Conservation (phyloP, 2,888 invertebrate genomes). For the Drosophila picticornis region DNA sequence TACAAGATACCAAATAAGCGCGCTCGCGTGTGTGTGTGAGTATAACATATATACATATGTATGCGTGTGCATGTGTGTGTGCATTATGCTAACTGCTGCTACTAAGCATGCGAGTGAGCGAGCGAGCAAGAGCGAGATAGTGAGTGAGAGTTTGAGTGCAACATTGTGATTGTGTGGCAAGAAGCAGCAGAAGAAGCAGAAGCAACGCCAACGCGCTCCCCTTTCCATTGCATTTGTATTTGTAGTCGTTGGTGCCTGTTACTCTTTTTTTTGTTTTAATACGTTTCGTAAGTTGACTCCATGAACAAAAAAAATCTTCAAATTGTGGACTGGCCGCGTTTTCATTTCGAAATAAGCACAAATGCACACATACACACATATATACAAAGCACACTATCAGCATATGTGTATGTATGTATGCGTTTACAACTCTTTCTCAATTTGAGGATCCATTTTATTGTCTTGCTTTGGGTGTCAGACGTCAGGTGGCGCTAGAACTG, state of each 20-base stretch:
- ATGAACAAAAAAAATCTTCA: slow-evolving; percentile 49
- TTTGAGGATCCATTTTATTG: slow-evolving; percentile 51
- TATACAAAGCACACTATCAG: slow-evolving; percentile 14
- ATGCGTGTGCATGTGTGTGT: slow-evolving; percentile 41
- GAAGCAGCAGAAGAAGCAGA: slow-evolving; percentile 42
- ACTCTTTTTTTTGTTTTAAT: slow-evolving; percentile 40
- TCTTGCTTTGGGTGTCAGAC: slow-evolving; percentile 43
- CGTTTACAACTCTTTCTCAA: slow-evolving; percentile 48
- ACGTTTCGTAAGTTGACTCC: slow-evolving; percentile 57
- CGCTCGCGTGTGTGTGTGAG: slow-evolving; percentile 53
- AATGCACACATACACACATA: slow-evolving; percentile 23
- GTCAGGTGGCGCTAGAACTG: slow-evolving; percentile 51
- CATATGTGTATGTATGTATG: slow-evolving; percentile 4
- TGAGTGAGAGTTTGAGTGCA: slow-evolving; percentile 64
- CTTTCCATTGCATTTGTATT: slow-evolving; percentile 49
- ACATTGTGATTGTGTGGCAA: slow-evolving; percentile 66
- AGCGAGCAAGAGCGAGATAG: slow-evolving; percentile 53
- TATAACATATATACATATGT: slow-evolving; percentile 41
- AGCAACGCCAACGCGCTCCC: slow-evolving; percentile 60
- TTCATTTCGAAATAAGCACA: slow-evolving; percentile 60
- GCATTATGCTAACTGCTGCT: slow-evolving; percentile 69
- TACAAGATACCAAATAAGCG: slow-evolving; percentile 59
- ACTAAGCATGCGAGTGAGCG: slow-evolving; percentile 52
- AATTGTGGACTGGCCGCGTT: slow-evolving; percentile 43
- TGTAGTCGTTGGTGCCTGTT: slow-evolving; percentile 44